A percentile compares a stretch with the other conserved stretches of the same genome.
Conservation (phyloP, 92 coral and sea anemone species). For the Epizoanthus scotinus region DNA sequence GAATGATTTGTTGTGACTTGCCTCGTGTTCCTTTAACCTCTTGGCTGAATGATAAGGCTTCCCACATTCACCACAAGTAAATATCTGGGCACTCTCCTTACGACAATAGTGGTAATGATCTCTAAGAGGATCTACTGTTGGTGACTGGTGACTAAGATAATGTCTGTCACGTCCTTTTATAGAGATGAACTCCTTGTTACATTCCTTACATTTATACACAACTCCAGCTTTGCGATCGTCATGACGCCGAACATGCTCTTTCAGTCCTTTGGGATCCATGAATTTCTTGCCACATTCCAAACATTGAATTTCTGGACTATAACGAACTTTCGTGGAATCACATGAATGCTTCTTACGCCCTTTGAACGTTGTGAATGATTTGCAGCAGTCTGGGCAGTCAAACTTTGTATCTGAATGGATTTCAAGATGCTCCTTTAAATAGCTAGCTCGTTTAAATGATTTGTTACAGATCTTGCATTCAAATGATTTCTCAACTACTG, state of each 20-base stretch:
- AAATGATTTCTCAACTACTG: not conserved
- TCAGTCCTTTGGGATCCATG: not conserved
- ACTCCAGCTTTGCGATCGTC: not conserved
- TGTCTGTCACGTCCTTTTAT: not conserved
- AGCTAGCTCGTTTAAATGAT: not conserved
- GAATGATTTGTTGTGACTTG: not conserved
- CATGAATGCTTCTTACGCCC: not conserved
- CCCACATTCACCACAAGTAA: not conserved
- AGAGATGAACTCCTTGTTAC: not conserved
- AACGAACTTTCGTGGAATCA: not conserved
- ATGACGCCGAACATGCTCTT: not conserved
- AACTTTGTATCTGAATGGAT: not conserved
- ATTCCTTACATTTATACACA: not conserved
- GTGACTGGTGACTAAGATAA: not conserved
- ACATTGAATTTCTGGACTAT: not conserved
- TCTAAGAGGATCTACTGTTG: not conserved
- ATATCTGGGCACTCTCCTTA: not conserved
- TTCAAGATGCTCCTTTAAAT: not conserved
- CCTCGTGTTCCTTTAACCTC: not conserved
- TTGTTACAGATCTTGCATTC: not conserved
- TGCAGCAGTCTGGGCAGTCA: not conserved
- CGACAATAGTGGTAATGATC: not conserved
- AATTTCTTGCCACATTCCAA: not conserved
- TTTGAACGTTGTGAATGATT: not conserved
- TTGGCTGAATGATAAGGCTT: not conserved